These are phyloP conservation scores for Alethe diademata DNA, from an alignment of 2,113 vertebrate genomes.

Conservation along the genomic window DNA sequence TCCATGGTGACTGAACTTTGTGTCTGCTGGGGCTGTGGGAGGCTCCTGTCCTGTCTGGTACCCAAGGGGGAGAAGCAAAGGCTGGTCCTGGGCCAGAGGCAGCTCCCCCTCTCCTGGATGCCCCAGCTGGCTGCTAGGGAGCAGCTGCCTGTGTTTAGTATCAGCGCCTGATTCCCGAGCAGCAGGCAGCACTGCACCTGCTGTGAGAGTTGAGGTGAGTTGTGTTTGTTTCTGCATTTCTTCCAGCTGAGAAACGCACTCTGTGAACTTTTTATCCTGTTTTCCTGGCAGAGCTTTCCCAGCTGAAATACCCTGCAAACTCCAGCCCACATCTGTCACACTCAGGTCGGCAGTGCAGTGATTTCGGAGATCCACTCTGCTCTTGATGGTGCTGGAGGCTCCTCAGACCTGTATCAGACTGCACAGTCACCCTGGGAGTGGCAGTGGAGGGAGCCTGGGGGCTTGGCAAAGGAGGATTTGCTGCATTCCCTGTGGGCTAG, in stretches of 20 bases:
- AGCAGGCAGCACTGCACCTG: neutral
- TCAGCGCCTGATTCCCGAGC: neutral
- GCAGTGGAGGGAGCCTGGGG: neutral
- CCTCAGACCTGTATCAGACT: neutral
- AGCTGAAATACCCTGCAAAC: neutral
- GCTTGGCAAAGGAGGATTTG: neutral
- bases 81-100: neutral
- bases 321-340: neutral
- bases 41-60: neutral
- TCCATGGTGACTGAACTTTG: neutral
- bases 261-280: neutral
- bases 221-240: slow-evolving; percentile 47
- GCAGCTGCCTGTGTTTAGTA: neutral
- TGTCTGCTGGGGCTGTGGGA: neutral
- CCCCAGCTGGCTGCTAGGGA: fast-evolving
- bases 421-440: neutral
- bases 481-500: neutral
- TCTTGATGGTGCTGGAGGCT: fast-evolving
- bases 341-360: fast-evolving
- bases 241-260: slow-evolving; percentile 34
- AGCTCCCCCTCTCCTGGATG: neutral
- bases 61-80: neutral
- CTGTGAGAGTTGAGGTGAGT: slow-evolving; percentile 30
- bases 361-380: neutral
- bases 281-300: neutral